Base-by-base conservation (phyloP, 2,888 invertebrate species). In the Meliscaeva auricollis region DNA sequence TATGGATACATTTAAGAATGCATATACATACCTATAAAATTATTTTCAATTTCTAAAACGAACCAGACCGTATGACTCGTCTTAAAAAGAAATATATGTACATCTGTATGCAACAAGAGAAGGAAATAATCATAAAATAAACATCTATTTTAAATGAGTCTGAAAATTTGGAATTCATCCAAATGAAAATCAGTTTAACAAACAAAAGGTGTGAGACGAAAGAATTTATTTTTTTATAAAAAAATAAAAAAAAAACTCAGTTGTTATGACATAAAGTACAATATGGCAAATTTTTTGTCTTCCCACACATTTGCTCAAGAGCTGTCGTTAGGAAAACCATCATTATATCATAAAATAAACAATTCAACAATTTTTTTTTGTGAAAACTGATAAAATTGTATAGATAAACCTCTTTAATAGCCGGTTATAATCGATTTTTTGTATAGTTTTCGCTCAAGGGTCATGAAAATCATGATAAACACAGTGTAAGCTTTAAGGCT, bases 31-130 rank as follows among this genome's bases (percentile, higher is more conserved):
- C 15, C 6, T 22, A 22, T 3, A 9, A 3, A 60, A 38, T 41
- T 41, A 32, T 46, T 30, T 46, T 64, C 17, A 46, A 17, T 30
- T 30, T 64, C 3, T 17, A 13, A 64, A 32, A 22, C n/a, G 11
- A 32, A 64, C 30, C 46, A 64, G 64, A 64, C 64, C 64, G 46
- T 64, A 46, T 64, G 64, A 64, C 64, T 64, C 11, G 64, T 64
- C 13, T 22, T 26, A n/a, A 62, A 62, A 44, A 26, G 5, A 22
- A 35, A 56, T 17, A 32, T 56, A 32, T 1, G 35, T 17, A 32
- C 3, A 5, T 35, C 1, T 35, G 9, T 13, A 4, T 2, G 17
- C 1, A 13, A 46, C 2, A 2, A 5, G 32, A 15, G 2, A 3
- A 4, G 54, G 15, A 3, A 5, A n/a, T 20, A 9, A 26, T n/a